Evolutionary conservation across 2,797 vertebrate species (phyloP).

Genomic region (Microchirus variegatus): DNA sequence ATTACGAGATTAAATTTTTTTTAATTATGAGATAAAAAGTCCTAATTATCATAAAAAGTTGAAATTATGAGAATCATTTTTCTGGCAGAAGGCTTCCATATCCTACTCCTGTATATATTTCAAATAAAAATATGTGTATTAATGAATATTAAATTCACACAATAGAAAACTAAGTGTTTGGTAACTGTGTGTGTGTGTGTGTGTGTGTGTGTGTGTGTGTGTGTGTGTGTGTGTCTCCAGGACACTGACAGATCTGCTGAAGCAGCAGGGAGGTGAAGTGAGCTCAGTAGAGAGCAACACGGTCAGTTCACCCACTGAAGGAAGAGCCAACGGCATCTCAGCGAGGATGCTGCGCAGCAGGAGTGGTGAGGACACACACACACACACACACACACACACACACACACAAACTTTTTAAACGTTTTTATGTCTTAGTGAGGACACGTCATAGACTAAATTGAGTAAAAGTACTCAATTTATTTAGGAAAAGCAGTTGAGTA

Average conservation of each 20-base stretch:
- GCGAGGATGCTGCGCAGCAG: conserved; percentile 81
- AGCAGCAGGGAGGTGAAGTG: conserved; percentile 86
- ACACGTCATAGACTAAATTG: neutral
- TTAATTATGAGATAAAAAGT: no score
- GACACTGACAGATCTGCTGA: conserved; percentile 92
- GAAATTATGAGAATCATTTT: no score
- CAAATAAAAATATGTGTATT: no score
- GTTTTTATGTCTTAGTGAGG: no score
- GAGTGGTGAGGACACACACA: conserved; percentile 83
- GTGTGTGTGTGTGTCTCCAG: conserved; percentile 68
- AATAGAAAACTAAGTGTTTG: no score
- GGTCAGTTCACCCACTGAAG: conserved; percentile 67
- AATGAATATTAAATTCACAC: no score
- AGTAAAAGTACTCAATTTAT: neutral
- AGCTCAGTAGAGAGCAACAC: conserved; percentile 71
- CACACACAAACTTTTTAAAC: neutral
- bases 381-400: neutral
- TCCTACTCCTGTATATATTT: no score
- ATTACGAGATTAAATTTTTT: no score
- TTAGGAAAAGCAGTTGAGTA: no score
- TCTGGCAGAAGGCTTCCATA: no score
- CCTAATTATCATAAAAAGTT: no score
- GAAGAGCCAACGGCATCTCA: conserved; percentile 81
- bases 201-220: conserved; percentile 26
- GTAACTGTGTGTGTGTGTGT: conserved; percentile 23